Evolutionary conservation across 2,797 vertebrate genomes (phyloP), one percentile per base, ranked within the genome.

Genomic region (Micromesistius poutassou): DNA sequence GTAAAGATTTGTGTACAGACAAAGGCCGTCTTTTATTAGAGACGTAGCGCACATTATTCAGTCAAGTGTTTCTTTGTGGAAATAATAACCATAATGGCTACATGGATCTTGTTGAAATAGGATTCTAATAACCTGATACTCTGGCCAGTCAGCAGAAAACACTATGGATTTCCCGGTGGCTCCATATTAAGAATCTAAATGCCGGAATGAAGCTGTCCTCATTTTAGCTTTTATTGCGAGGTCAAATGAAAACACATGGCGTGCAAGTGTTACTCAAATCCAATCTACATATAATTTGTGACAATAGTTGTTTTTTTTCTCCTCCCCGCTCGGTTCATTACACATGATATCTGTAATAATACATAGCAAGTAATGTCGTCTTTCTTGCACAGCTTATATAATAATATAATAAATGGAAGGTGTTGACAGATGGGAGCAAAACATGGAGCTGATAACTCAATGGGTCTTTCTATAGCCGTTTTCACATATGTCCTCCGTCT

Each of bases 1-100:
- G 80, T 85, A 77, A 84, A 86, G 74, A 88, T 87, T 88, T 73
- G 89, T 89, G 78, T 78, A 83, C 71, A 80, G 80, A 84, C 62
- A 55, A 33, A n/a, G n/a, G 76, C 77, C 31, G 40, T 76, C 70
- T 62, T 84, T 83, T 76, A 75, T 79, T 81, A 75, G 76, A 72
- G 68, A 80, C 75, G 83, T 76, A 14, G 72, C 79, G 73, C 77
- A 74, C 55, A 36, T 74, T 78, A 82, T 82, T 78, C 72, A 86
- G 5, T 85, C 75, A 81, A 77, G 42, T 19, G n/a, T 72, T 71
- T 55, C 72, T 79, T 36, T 62, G 79, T 78, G 72, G 72, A 62
- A 25, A 62, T 62, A 62, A 78, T 75, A 78, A 78, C 38, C 76
- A 31, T 80, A 74, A 35, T 80, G 79, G 77, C 36, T 38, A 80